Percentiles rank a stretch among this genome's conserved stretches.
Conservation (phyloP, 2,113 vertebrate species). For the Hyaena hyaena region DNA sequence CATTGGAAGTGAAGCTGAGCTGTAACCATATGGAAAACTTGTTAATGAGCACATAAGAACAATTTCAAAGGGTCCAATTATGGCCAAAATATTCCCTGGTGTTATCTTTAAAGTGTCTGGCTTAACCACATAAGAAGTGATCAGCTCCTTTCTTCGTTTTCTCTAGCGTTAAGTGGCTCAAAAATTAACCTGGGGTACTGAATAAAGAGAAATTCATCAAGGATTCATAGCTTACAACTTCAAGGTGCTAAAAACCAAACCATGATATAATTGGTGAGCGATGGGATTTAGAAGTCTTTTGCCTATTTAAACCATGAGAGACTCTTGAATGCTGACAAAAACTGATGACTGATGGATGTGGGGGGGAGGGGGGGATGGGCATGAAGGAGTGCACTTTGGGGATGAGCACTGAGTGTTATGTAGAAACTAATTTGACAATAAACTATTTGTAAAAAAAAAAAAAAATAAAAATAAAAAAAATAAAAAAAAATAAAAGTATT, state of each 20-base stretch:
- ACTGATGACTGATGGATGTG: no score
- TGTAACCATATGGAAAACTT: conserved; percentile 4
- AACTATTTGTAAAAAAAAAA: no score
- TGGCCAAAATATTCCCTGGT: not conserved
- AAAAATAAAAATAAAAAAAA: no score
- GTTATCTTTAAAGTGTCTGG: not conserved
- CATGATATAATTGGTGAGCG: not conserved
- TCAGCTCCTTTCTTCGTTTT: conserved; percentile 45
- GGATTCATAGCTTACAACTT: not conserved
- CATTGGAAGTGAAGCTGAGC: conserved; percentile 4
- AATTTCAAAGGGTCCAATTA: conserved; percentile 26
- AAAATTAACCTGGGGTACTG: not conserved
- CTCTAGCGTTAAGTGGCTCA: not conserved
- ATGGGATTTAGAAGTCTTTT: not conserved
- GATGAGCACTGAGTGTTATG: no score
- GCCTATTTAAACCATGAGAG: not conserved
- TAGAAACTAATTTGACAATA: no score
- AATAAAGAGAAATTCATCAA: not conserved
- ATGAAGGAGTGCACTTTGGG: no score
- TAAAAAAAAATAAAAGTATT: no score
- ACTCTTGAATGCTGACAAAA: no score
- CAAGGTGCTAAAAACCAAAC: conserved; percentile 3
- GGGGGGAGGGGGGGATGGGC: no score
- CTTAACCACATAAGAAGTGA: not conserved
- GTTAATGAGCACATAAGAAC: not conserved